Conservation (phyloP, 2,797 vertebrate genomes). For the Steatocranus sp. region DNA sequence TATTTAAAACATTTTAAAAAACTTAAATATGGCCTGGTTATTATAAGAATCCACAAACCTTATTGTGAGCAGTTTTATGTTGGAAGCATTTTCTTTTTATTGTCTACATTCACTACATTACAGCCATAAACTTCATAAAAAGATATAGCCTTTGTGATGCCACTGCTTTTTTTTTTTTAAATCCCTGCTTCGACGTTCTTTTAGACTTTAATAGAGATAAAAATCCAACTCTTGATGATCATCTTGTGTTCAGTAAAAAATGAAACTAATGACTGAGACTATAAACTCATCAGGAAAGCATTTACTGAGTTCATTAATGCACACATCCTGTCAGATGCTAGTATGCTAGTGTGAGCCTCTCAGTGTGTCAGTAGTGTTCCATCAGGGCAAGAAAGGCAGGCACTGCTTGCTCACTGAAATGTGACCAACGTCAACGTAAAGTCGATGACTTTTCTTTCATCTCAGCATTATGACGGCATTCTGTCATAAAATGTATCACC, state of each 20-base stretch:
- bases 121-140: not conserved
- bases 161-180: not conserved
- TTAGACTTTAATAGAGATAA: not conserved
- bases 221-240: not conserved
- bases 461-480: not conserved
- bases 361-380: not conserved
- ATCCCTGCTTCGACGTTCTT: not conserved
- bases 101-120: not conserved
- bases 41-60: not conserved
- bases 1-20: not conserved
- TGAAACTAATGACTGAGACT: not conserved
- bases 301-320: not conserved
- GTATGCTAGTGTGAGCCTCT: not conserved
- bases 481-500: not conserved
- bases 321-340: not conserved
- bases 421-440: not conserved
- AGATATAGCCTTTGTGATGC: not conserved
- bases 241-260: not conserved
- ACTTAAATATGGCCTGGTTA: not conserved
- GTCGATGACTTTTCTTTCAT: not conserved
- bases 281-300: not conserved
- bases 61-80: not conserved
- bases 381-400: not conserved
- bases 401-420: not conserved
- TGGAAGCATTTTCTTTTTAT: not conserved